Base-by-base conservation (phyloP, 2,113 vertebrate species). In the Agapornis roseicollis region DNA sequence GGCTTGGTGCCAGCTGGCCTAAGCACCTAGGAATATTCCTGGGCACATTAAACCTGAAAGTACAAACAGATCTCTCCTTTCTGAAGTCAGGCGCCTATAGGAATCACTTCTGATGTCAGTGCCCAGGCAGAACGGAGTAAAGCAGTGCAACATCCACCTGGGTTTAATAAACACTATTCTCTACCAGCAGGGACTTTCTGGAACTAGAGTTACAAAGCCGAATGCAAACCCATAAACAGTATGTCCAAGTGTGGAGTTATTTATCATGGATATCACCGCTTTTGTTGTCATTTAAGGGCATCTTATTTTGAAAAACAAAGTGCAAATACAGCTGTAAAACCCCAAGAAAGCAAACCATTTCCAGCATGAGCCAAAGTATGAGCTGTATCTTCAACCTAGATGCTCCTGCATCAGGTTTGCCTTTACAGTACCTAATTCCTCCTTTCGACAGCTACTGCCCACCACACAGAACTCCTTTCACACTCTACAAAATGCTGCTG, bases 1-100 rank as follows among this genome's bases (percentile, higher is more conserved):
- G 91, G 94, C 85, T 53, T 10, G 2, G 63, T 94, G 95, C 95
- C 96, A 97, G 96, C 80, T 97, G 95, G 96, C 88, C 90, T 71
- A 18, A 90, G 88, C 83, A 86, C 85, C 94, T 20, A 90, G 88
- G 68, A 94, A 90, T 93, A 90, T 90, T 95, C 88, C 90, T 0
- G 23, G 90, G 72, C 68, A 93, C 72, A 27, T 55, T 88, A 61
- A 25, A 90, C 85, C 88, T 88, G 46, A 81, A 96, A 68, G 71
- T 85, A 85, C 80, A 94, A 80, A 83, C 80, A 60, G 31, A 10
- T 24, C 83, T 74, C 52, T 86, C 27, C 50, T 86, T 82, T 96
- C 94, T 96, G 94, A 94, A 91, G 83, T 82, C n/a, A 89, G 78
- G 35, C 52, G 80, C 91, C 95, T 93, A 81, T 31, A 96, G 78